A percentile compares a stretch with the other conserved stretches of the same genome.
phyloP scores from a whole-genome alignment of 37 sponge, comb jelly and placozoan species.

The Ephydatia muelleri region DNA sequence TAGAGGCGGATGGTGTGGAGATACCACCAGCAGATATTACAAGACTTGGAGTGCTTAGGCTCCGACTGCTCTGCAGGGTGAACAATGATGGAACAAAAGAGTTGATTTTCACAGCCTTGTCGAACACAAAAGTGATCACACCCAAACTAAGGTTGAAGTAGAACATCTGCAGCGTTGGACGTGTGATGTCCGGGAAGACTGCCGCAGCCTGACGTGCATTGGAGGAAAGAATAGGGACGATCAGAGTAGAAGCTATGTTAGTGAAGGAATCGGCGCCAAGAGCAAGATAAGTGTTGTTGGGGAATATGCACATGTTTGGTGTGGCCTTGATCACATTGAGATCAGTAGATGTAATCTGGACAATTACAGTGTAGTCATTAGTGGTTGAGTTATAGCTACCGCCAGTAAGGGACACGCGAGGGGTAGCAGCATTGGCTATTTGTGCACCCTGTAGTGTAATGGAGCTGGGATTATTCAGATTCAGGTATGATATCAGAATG shows the following conservation, averaged over 20 bases:
- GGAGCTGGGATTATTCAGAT: constrained; percentile 15
- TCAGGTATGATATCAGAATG: constrained; percentile 51
- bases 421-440: constrained; percentile 11
- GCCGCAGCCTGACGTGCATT: constrained; percentile 52
- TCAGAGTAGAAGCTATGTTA: constrained; percentile 45
- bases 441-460: constrained; percentile 70
- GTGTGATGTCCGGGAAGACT: constrained; percentile 53
- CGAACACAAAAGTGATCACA: constrained; percentile 63
- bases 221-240: constrained; percentile 49
- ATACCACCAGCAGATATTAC: constrained; percentile 41
- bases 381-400: constrained; percentile 18
- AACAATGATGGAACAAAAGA: constrained; percentile 48
- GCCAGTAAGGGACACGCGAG: constrained; percentile 30
- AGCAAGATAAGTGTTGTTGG: constrained; percentile 71
- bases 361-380: constrained; percentile 57
- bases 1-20: constrained; percentile 35
- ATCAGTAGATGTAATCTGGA: constrained; percentile 40
- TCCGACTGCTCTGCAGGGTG: constrained; percentile 41
- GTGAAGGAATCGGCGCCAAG: constrained; percentile 55
- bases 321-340: constrained; percentile 68
- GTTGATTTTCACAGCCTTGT: constrained; percentile 74
- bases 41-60: not conserved
- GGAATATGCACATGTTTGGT: constrained; percentile 42
- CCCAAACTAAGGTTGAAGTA: constrained; percentile 76
- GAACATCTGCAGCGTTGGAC: constrained; percentile 55